Conservation (phyloP, 2,113 vertebrate species). For the Xenopus borealis region DNA sequence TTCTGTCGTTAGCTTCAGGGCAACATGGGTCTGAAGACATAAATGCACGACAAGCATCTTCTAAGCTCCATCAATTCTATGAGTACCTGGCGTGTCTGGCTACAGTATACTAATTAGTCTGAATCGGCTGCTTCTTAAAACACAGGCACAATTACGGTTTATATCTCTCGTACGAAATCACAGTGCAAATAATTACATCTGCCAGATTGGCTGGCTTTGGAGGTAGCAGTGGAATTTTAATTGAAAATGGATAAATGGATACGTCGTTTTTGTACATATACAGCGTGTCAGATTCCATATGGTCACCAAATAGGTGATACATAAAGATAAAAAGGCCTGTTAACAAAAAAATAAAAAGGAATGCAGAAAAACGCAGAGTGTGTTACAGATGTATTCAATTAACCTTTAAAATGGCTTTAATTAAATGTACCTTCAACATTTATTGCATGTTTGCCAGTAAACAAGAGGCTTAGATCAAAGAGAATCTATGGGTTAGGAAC, state of each 20-base stretch:
- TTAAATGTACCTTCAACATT: too few species aligned
- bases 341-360: slow-evolving; percentile 13
- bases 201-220: neutral
- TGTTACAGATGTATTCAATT: slow-evolving; percentile 9
- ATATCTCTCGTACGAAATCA: neutral
- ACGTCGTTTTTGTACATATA: too few species aligned
- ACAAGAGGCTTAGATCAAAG: too few species aligned
- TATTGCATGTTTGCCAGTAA: too few species aligned
- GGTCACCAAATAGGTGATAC: too few species aligned
- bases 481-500: too few species aligned
- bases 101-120: slow-evolving; percentile 41
- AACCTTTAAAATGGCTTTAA: neutral
- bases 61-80: slow-evolving; percentile 34
- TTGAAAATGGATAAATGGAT: neutral
- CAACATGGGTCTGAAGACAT: slow-evolving; percentile 27
- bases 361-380: neutral
- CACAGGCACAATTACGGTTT: neutral
- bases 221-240: neutral
- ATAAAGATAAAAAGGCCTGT: slow-evolving; percentile 15
- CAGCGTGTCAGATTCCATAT: too few species aligned
- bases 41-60: slow-evolving; percentile 37
- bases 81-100: slow-evolving; percentile 39
- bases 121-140: slow-evolving; percentile 20
- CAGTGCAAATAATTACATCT: slow-evolving; percentile 4
- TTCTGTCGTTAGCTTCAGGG: slow-evolving; percentile 47